Base-by-base conservation (phyloP, 2,113 vertebrate species). In the Limanda limanda region DNA sequence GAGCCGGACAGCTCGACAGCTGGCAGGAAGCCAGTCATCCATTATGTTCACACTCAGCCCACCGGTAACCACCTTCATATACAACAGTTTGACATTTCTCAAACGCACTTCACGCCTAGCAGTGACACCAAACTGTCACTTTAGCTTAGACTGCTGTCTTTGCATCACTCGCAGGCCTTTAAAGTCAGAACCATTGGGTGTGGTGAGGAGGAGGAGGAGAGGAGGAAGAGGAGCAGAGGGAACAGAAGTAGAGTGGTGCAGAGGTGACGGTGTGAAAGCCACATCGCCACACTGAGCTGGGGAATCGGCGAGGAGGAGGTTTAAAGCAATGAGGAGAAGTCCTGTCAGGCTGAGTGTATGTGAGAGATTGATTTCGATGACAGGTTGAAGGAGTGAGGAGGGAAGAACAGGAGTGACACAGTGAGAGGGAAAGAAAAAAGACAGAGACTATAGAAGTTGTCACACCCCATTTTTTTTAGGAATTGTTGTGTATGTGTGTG, bases 41-140 rank as follows among this genome's bases (percentile, higher is more conserved):
- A 80, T 90, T 84, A 80, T 76, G 78, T 79, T 88, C 83, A 76
- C 76, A 79, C 83, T 78, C 78, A 56, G 73, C 62, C 72, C 71
- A 71, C 60, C 12, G 35, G 71, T 76, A 67, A 67, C 52, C 73
- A 76, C 72, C 76, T 76, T 81, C 77, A 62, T 66, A 66, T 68
- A 55, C 72, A 79, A 17, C 71, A 57, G 21, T 70, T 68, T 81
- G 84, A 84, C 83, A 80, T 88, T 80, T 78, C 63, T 72, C 66
- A 59, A 77, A 79, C 24, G 37, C 57, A 70, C 83, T 79, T 82
- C 72, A 67, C 24, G 12, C 52, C 67, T 37, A 20, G 42, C 73
- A 8, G 48, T 71, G 77, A 79, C 79, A 78, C 74, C 82, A 77
- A 84, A 73, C 62, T 88, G 88, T 86, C 81, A 83, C 85, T 65